Conservation (phyloP, 2,113 vertebrate species). For the Falcunculus frontatus region DNA sequence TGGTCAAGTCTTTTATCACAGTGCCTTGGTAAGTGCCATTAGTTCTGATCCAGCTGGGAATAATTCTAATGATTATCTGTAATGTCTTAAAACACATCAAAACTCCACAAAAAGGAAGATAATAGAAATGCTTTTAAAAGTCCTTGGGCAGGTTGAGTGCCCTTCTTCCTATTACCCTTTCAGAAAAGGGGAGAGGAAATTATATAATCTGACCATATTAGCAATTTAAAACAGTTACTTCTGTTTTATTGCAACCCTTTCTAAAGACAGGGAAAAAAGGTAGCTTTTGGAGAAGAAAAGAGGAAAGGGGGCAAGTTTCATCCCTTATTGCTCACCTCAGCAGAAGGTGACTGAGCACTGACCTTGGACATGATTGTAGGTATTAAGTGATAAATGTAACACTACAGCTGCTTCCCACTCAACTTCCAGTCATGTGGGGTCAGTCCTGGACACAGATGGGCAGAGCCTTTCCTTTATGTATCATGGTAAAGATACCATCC, state of each 20-base stretch:
- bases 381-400: neutral
- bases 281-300: neutral
- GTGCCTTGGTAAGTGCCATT: neutral
- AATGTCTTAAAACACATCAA: neutral
- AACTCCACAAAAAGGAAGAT: neutral
- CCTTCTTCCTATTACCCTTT: neutral
- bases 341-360: neutral
- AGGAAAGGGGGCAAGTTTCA: neutral
- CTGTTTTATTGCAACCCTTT: neutral
- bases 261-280: neutral
- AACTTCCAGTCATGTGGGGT: neutral
- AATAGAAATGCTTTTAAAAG: neutral
- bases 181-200: neutral
- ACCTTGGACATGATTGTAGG: neutral
- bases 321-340: neutral
- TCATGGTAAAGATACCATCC: neutral
- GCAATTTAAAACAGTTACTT: neutral
- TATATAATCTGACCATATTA: neutral
- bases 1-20: neutral
- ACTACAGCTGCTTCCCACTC: constrained; percentile 1
- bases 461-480: neutral
- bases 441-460: neutral
- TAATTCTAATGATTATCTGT: neutral
- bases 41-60: neutral
- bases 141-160: neutral